Conservation (phyloP, 2,888 invertebrate species). For the Strigamia transsilvanica region DNA sequence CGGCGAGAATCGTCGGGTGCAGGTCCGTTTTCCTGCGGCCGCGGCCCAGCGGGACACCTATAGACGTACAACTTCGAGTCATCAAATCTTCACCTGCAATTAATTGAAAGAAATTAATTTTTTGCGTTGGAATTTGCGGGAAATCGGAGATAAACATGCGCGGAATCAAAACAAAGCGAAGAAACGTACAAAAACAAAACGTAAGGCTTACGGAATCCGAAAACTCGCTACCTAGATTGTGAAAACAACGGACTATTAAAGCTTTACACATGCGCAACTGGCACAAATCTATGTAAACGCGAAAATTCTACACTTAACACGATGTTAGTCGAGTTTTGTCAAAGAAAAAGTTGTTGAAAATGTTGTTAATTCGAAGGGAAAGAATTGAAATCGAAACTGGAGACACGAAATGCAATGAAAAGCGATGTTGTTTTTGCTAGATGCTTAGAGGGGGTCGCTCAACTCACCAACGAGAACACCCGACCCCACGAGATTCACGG, state of each 20-base stretch:
- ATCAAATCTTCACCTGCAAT: conserved; percentile 58
- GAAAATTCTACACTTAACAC: neutral
- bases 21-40: conserved; percentile 74
- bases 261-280: neutral
- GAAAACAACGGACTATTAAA: neutral
- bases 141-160: neutral
- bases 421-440: neutral
- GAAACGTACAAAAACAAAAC: neutral
- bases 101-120: neutral
- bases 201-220: neutral
- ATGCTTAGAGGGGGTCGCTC: neutral
- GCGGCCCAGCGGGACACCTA: conserved; percentile 59
- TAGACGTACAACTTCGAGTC: conserved; percentile 60
- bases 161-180: neutral
- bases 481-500: conserved; percentile 55
- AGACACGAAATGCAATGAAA: neutral
- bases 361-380: neutral
- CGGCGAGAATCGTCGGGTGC: conserved; percentile 87
- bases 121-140: no score
- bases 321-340: neutral
- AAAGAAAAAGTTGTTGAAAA: neutral
- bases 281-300: neutral
- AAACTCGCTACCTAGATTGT: neutral
- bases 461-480: conserved; percentile 56
- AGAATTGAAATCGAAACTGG: conserved; percentile 7